Percentiles rank a stretch among this genome's conserved stretches.
Conservation (phyloP, 2,113 vertebrate species). For the Fulmarus glacialis region DNA sequence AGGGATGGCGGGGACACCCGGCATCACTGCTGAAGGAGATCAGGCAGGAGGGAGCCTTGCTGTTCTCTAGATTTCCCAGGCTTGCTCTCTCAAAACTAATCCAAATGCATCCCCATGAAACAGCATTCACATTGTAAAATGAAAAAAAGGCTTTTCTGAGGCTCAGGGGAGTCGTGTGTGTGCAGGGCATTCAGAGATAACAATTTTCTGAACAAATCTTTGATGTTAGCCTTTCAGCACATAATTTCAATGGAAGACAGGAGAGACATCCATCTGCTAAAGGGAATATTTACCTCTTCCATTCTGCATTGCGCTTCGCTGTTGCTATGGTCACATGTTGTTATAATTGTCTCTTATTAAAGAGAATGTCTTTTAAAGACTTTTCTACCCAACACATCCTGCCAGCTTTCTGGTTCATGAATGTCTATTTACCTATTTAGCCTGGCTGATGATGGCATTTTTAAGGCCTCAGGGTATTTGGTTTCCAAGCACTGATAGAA, state of each 20-base stretch:
- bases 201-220: slow-evolving; percentile 23
- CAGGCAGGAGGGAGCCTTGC: background rate
- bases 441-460: background rate
- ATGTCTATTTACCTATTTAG: background rate
- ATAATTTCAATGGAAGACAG: slow-evolving; percentile 3
- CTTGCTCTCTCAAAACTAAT: background rate
- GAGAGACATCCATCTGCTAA: slow-evolving; percentile 34
- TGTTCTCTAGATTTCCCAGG: background rate
- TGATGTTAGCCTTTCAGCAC: slow-evolving; percentile 9
- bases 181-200: background rate
- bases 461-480: background rate
- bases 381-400: background rate
- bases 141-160: background rate
- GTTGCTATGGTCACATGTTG: slow-evolving; percentile 49
- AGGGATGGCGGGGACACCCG: background rate
- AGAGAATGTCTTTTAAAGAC: background rate
- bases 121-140: background rate
- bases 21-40: background rate
- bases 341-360: slow-evolving; percentile 10
- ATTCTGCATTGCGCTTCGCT: background rate
- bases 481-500: slow-evolving; percentile 8
- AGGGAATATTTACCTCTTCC: slow-evolving; percentile 20
- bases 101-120: background rate
- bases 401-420: background rate
- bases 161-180: background rate